These are phyloP conservation scores for Antedon bifida DNA, from an alignment of 35 echinoderm and acorn worm species.

Conservation along the genomic window DNA sequence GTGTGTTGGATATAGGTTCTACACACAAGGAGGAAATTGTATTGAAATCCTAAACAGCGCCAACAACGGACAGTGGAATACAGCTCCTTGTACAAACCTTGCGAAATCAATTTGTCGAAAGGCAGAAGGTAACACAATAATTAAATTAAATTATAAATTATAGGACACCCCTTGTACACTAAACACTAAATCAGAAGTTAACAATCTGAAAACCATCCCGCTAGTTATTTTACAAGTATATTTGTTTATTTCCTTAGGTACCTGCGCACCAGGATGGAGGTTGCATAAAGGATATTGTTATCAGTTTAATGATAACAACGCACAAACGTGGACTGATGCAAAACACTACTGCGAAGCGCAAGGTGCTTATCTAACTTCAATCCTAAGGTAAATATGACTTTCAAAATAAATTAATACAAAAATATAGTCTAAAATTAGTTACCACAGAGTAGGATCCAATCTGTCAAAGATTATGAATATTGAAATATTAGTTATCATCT, in stretches of 20 bases:
- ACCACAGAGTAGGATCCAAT: too few species aligned
- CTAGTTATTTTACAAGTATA: too few species aligned
- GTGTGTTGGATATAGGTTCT: constrained; percentile 17
- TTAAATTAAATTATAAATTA: too few species aligned
- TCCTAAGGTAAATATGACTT: constrained; percentile 36
- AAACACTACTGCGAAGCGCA: constrained; percentile 69
- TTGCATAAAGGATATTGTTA: constrained; percentile 58
- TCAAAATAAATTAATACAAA: too few species aligned
- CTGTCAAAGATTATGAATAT: too few species aligned
- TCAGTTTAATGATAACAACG: constrained; percentile 45
- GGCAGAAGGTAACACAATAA: constrained; percentile 23
- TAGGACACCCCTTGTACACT: too few species aligned
- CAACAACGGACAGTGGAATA: constrained; percentile 48
- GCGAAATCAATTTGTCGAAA: constrained; percentile 34
- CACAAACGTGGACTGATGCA: constrained; percentile 41
- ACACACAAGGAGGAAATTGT: constrained; percentile 35
- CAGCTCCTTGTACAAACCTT: constrained; percentile 23
- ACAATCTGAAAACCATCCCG: too few species aligned
- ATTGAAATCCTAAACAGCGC: constrained; percentile 34
- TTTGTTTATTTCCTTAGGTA: constrained; percentile 16
- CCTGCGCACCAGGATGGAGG: constrained; percentile 48
- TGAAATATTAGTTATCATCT: too few species aligned
- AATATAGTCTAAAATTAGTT: too few species aligned
- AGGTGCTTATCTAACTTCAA: constrained; percentile 32
- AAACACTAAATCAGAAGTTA: too few species aligned